These are phyloP conservation scores for Nemoura dubitans DNA, from an alignment of 2,888 invertebrate species.

Conservation along the genomic window DNA sequence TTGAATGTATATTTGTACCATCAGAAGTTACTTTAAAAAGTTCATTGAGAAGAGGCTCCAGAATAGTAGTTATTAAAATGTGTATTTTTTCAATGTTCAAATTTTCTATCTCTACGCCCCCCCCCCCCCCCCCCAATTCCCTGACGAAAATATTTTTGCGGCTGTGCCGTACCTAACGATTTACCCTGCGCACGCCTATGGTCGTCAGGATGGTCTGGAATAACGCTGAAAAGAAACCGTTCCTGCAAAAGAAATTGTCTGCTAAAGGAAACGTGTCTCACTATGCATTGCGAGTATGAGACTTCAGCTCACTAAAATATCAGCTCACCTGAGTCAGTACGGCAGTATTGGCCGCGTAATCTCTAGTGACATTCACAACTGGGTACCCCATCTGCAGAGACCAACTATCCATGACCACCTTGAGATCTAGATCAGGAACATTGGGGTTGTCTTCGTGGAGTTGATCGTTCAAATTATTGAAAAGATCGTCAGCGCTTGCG, in stretches of 20 bases:
- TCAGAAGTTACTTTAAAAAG: too few species aligned
- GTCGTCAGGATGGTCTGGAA: conserved; percentile 43
- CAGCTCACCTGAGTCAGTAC: conserved; percentile 53
- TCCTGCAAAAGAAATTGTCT: conserved; percentile 31
- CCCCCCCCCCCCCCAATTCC: too few species aligned
- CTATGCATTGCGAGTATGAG: too few species aligned
- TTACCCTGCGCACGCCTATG: too few species aligned
- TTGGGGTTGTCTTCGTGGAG: conserved; percentile 25
- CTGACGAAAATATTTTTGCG: too few species aligned
- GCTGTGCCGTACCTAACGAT: too few species aligned
- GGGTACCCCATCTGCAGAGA: conserved; percentile 89
- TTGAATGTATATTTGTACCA: too few species aligned
- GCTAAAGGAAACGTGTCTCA: not conserved
- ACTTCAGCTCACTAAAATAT: not conserved
- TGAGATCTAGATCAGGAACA: conserved; percentile 60
- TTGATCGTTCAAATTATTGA: conserved; percentile 76
- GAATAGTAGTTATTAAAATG: too few species aligned
- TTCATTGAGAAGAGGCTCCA: too few species aligned
- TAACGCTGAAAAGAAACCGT: conserved; percentile 35
- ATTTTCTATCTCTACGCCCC: too few species aligned
- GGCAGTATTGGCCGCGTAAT: conserved; percentile 53
- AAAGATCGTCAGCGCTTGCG: conserved; percentile 85
- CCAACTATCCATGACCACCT: conserved; percentile 89
- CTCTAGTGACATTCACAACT: conserved; percentile 64
- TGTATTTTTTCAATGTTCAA: too few species aligned